Base-by-base conservation (phyloP, 2,797 vertebrate genomes). In the Cossypha heuglini region DNA sequence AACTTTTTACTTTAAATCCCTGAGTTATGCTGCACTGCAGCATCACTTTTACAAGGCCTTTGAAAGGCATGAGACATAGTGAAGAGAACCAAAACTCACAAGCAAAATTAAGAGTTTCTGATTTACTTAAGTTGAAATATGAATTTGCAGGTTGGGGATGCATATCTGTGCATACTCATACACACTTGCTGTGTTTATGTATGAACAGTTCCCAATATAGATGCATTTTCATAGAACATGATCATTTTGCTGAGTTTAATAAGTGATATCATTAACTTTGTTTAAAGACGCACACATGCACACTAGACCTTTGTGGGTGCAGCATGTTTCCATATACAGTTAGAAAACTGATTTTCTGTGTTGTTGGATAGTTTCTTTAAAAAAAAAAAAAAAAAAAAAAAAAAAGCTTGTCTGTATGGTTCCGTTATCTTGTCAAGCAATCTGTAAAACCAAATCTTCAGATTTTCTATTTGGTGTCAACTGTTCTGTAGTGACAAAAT, bases 401-500 rank as follows among this genome's bases (percentile, higher is more conserved):
- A 66, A 38, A n/a, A 58, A 58, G 51, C 75, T 96, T 95, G 79
- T 96, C 88, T 94, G 80, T 94, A 80, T 93, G 71, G 79, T 95
- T 96, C 52, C 8, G 31, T 96, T 96, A 97, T 87, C 83, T 97
- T 78, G 84, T 97, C 93, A 90, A 95, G 67, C 81, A 81, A 52
- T 97, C 96, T 97, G 97, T 97, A 75, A 73, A 97, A 97, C 97
- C 97, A 96, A 96, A 96, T 88, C 86, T 97, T 95, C 90, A 96
- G 38, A 96, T 91, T 95, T 96, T 97, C 95, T 97, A 83, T 97
- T 96, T 95, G 92, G 37, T 98, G 97, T 98, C 96, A 97, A 37
- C 95, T 97, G 97, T 98, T 97, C 94, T 96, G 97, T 98, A 97
- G 96, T 95, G 61, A 97, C 97, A 90, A 94, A 94, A 95, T 97